Evolutionary conservation across 2,113 vertebrate genomes (phyloP).

Genomic region (Syrmaticus mikado): DNA sequence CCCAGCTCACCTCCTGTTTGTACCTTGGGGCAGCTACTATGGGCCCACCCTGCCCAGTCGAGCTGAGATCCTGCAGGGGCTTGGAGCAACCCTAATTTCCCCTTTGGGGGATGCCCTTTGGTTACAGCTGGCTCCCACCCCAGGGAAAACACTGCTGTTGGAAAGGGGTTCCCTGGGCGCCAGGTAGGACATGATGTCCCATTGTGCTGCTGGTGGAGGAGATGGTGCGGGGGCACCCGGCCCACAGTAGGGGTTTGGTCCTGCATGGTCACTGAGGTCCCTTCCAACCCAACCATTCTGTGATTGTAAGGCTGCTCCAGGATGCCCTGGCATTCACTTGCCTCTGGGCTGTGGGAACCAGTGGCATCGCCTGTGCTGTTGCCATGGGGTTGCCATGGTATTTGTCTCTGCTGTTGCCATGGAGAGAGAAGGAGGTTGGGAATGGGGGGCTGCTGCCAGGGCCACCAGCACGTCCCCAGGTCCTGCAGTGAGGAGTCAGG

Average conservation of each 20-base stretch:
- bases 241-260: too few relatives aligned
- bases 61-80: neutral
- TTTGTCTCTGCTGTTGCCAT: neutral
- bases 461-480: neutral
- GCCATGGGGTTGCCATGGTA: constrained; percentile 43
- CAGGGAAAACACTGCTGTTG: neutral
- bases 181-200: neutral
- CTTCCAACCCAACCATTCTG: too few relatives aligned
- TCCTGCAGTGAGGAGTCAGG: neutral
- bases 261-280: too few relatives aligned
- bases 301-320: neutral
- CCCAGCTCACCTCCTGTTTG: neutral
- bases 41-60: neutral
- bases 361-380: constrained; percentile 8
- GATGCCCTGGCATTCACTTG: accelerated
- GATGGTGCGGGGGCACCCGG: too few relatives aligned
- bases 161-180: neutral
- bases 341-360: neutral
- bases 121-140: neutral
- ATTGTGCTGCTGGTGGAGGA: neutral
- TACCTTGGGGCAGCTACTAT: accelerated
- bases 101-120: accelerated
- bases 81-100: neutral
- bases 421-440: neutral
- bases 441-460: neutral